Evolutionary conservation across 2,797 vertebrate genomes (phyloP), one percentile per base, ranked within the genome.

Genomic region (Aeoliscus strigatus): DNA sequence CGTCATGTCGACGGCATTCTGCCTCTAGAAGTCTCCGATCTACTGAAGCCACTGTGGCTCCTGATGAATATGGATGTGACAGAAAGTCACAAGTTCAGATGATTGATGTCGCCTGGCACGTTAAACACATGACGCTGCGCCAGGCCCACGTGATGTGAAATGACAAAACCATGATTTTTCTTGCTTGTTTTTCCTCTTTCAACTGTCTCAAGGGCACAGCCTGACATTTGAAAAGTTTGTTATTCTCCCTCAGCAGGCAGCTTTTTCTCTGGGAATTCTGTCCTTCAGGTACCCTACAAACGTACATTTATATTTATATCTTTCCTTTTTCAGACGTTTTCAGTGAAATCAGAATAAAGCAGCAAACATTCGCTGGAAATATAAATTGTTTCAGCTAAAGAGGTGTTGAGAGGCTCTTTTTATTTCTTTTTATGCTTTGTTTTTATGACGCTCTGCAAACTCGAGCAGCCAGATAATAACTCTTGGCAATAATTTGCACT

Each of bases 51-150:
- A 50, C 49, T 40, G 51, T 47, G 43, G 51, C 57, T 50, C 39
- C 37, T 44, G 70, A 75, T 72, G 51, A 71, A 51, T 64, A 33
- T 30, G 39, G 59, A 73, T 60, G 75, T 78, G 77, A 74, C 75
- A 68, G 60, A 70, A 60, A 73, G 64, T 57, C 60, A 45, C 60
- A 57, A 63, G 66, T 73, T 69, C 40, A 17, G 30, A 43, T 78
- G 80, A 79, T 77, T 84, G 72, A 83, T 79, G 71, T 70, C 75
- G 47, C 35, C 63, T 78, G 80, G 67, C 77, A 78, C 72, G 67
- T 75, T 75, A 77, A 73, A 73, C 77, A 76, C 77, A 73, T 56
- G 66, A 70, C 60, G 66, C 64, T 59, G 48, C 61, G 67, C 68
- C 58, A 58, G 66, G 50, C 50, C 51, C 58, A 60, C 61, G 55